Conservation (phyloP, 2,113 vertebrate genomes). For the Actenoides hombroni region DNA sequence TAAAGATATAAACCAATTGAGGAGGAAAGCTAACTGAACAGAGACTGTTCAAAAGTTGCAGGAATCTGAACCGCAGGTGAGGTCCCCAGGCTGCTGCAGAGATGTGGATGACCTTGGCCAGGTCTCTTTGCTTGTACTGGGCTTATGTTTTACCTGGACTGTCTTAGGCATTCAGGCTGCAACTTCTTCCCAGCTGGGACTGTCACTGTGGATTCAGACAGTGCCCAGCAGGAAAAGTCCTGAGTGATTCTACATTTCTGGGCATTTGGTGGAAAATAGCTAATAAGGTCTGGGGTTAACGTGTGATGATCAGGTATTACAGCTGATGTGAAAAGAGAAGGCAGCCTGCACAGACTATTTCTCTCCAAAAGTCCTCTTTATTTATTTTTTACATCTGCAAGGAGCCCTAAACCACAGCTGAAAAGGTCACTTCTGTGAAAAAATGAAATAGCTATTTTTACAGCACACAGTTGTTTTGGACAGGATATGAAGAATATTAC, state of each 20-base stretch:
- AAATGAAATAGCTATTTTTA: slow-evolving; percentile 42
- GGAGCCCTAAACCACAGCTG: background rate
- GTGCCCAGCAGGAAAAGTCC: background rate
- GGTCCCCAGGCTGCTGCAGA: background rate
- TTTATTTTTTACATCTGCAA: slow-evolving; percentile 16
- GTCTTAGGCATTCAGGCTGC: slow-evolving; percentile 14
- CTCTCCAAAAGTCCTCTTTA: background rate
- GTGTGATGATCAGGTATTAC: background rate
- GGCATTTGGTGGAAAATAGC: background rate
- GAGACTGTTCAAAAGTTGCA: background rate
- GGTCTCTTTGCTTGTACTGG: background rate
- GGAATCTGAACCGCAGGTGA: background rate
- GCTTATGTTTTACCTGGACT: background rate
- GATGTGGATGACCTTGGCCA: background rate
- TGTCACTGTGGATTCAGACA: background rate
- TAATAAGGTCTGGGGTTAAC: background rate
- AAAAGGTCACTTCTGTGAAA: background rate
- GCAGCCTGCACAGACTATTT: background rate
- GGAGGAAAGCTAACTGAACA: background rate
- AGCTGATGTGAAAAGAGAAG: background rate
- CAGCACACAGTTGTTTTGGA: slow-evolving; percentile 11
- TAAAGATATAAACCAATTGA: fast-evolving
- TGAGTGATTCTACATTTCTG: background rate
- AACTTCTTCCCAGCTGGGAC: slow-evolving; percentile 6
- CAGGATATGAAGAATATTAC: slow-evolving; percentile 34